These are phyloP conservation scores for Edolisoma coerulescens DNA, from an alignment of 2,113 vertebrate species.

Conservation along the genomic window DNA sequence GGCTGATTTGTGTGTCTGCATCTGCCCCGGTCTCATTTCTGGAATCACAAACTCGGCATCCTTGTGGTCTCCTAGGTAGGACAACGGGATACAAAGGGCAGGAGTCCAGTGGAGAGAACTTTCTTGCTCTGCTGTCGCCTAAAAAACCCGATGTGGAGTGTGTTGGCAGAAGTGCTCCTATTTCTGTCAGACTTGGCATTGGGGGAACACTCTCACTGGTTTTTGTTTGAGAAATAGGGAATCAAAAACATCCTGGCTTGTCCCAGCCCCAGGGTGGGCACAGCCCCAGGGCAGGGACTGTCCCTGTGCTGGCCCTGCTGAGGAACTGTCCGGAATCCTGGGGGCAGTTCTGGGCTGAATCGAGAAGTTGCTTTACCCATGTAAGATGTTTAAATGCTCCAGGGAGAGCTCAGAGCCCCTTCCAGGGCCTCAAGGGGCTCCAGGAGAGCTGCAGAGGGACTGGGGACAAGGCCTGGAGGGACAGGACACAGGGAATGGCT, in stretches of 20 bases:
- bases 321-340: neutral
- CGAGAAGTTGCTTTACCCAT: neutral
- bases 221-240: neutral
- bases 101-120: neutral
- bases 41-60: neutral
- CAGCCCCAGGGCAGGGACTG: neutral
- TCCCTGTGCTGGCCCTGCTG: neutral
- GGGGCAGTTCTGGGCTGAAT: neutral
- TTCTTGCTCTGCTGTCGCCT: fast-evolving
- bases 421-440: fast-evolving
- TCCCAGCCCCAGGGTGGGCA: neutral
- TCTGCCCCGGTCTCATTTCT: neutral
- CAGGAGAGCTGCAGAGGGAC: neutral
- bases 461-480: neutral
- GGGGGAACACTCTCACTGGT: neutral
- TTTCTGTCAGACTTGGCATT: neutral
- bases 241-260: neutral
- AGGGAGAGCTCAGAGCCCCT: fast-evolving
- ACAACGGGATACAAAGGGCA: neutral
- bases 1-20: neutral
- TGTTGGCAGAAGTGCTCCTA: neutral
- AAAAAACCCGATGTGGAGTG: fast-evolving
- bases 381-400: neutral
- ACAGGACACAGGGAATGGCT: neutral
- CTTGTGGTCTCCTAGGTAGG: neutral